These are phyloP conservation scores for Chrosomus eos DNA, from an alignment of 2,797 vertebrate species.

Conservation along the genomic window DNA sequence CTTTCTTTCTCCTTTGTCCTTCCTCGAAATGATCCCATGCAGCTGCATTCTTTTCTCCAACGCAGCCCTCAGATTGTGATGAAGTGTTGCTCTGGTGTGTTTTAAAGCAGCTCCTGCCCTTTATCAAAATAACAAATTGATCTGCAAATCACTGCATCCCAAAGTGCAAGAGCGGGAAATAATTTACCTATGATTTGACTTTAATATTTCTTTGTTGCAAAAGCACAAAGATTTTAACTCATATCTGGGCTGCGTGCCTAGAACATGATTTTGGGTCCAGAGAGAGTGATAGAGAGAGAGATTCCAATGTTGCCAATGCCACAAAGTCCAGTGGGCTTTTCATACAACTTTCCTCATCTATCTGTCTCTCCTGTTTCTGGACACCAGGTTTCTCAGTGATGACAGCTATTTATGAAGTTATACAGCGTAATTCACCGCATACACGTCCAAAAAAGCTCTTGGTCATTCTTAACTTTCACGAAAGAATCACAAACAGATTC, in stretches of 20 bases:
- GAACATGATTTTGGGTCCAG: constrained; percentile 19
- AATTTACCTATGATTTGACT: constrained; percentile 52
- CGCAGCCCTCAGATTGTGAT: constrained; percentile 24
- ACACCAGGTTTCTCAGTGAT: constrained; percentile 17
- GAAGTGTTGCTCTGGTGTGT: constrained; percentile 24
- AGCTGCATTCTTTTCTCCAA: constrained; percentile 32
- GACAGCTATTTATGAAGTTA: constrained; percentile 41
- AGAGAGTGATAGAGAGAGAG: constrained; percentile 16
- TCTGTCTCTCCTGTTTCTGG: constrained; percentile 16
- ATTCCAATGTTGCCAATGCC: constrained; percentile 13
- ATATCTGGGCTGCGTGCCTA: constrained; percentile 35
- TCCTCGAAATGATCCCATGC: constrained; percentile 32
- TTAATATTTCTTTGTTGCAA: constrained; percentile 53
- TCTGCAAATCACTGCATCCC: constrained; percentile 35
- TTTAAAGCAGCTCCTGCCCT: constrained; percentile 40
- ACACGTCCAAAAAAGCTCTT: constrained; percentile 8
- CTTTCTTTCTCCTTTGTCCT: constrained; percentile 31
- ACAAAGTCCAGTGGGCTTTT: constrained; percentile 32
- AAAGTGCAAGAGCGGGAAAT: constrained; percentile 38
- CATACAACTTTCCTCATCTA: constrained; percentile 7
- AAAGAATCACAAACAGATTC: constrained; percentile 19
- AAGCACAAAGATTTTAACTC: constrained; percentile 40
- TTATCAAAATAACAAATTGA: constrained; percentile 51
- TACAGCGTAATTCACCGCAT: constrained; percentile 3
- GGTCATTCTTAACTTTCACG: background rate